phyloP scores from a whole-genome alignment of 92 coral and sea anemone species.

The Epizoanthus rinbou region DNA sequence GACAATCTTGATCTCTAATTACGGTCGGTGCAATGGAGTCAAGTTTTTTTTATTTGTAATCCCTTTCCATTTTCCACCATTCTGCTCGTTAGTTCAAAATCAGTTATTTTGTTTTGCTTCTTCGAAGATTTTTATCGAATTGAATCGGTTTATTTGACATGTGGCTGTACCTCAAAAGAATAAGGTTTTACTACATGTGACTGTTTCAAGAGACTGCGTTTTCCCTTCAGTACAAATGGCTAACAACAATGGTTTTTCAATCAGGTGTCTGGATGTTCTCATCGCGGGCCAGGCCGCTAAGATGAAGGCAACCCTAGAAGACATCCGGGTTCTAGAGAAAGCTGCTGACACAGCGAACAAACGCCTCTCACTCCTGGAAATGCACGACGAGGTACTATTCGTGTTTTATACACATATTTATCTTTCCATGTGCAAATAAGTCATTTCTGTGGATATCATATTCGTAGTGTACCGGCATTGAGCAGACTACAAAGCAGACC shows the following conservation, averaged over 20 bases:
- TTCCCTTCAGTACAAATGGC: not conserved
- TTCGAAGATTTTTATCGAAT: too few species aligned
- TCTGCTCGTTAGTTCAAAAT: too few species aligned
- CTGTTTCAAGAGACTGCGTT: not conserved
- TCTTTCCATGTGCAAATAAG: slow-evolving; percentile 5
- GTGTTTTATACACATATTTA: not conserved
- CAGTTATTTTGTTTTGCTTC: too few species aligned
- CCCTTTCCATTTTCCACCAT: too few species aligned
- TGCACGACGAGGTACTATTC: slow-evolving; percentile 60
- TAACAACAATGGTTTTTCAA: not conserved
- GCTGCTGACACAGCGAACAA: slow-evolving; percentile 82
- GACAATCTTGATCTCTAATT: too few species aligned
- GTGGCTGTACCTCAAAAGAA: too few species aligned
- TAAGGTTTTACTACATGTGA: too few species aligned
- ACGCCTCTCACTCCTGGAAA: slow-evolving; percentile 74
- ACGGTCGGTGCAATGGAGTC: too few species aligned
- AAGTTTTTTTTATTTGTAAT: too few species aligned
- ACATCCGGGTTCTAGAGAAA: slow-evolving; percentile 87
- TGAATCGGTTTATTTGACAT: too few species aligned
- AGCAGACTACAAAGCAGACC: too few species aligned
- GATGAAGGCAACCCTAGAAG: slow-evolving; percentile 84
- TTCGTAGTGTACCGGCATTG: too few species aligned
- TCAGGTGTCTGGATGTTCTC: slow-evolving; percentile 86
- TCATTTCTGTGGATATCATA: not conserved
- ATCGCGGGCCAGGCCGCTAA: slow-evolving; percentile 87